Percentiles rank a stretch among this genome's conserved stretches.
phyloP scores from a whole-genome alignment of 2,113 vertebrate genomes.

The Agelaius phoeniceus region DNA sequence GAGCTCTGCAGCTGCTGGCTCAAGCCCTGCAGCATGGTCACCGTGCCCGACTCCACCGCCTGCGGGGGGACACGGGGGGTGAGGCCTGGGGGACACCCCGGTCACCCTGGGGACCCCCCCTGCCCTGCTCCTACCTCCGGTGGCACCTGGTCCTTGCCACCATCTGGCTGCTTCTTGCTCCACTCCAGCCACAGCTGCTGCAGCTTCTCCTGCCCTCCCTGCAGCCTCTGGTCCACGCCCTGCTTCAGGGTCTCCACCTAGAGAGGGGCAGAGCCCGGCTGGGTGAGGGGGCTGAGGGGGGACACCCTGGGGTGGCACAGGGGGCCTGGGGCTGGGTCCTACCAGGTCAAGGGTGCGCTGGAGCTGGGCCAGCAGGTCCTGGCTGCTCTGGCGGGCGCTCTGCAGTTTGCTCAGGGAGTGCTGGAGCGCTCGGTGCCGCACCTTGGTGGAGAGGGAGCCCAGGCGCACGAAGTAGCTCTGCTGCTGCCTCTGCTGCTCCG shows the following conservation, averaged over 20 bases:
- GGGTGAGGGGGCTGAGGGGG: rapidly evolving
- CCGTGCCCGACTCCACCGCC: conserved; percentile 6
- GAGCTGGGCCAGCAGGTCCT: conserved; percentile 80
- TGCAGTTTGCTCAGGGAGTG: conserved; percentile 85
- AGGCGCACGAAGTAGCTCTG: conserved; percentile 91
- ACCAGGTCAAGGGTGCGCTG: conserved; percentile 87
- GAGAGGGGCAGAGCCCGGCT: neutral
- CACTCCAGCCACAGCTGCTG: conserved; percentile 84
- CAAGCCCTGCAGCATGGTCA: conserved; percentile 77
- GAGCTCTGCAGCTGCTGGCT: conserved; percentile 78
- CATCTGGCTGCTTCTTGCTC: conserved; percentile 54
- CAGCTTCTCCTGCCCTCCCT: conserved; percentile 78
- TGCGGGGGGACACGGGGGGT: neutral
- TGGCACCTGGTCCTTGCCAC: neutral
- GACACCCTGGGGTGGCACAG: rapidly evolving
- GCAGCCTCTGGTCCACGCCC: conserved; percentile 64
- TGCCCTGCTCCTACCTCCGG: neutral
- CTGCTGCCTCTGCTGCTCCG: conserved; percentile 65
- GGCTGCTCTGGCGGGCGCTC: conserved; percentile 74
- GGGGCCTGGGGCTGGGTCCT: neutral
- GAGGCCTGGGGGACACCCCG: rapidly evolving
- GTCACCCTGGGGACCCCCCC: rapidly evolving
- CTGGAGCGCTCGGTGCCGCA: conserved; percentile 85
- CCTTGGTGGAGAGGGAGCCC: conserved; percentile 86
- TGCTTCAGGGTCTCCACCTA: conserved; percentile 74